Percentiles rank a stretch among this genome's conserved stretches.
Evolutionary conservation across 1,140 invertebrate species (phyloP).

Genomic region (Heterodera schachtii): DNA sequence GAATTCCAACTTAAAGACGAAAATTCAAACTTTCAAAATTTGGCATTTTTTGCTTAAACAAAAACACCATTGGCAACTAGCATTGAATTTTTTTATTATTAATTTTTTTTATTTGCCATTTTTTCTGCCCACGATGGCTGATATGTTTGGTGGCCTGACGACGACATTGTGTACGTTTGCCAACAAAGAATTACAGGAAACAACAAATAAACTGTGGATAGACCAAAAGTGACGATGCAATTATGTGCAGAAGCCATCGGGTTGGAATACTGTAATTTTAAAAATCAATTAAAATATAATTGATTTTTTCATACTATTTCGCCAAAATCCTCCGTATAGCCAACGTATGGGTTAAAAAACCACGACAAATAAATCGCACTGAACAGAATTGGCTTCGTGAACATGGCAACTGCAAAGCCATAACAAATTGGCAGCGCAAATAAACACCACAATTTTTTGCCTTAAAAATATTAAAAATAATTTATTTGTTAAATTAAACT

Average conservation of each 20-base stretch:
- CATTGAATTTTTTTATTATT: too few species aligned
- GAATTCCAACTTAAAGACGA: too few species aligned
- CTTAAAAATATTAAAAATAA: neutral
- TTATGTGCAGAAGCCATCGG: neutral
- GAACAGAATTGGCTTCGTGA: slow-evolving; percentile 21
- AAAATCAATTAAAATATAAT: too few species aligned
- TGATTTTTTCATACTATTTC: neutral
- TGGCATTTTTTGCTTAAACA: too few species aligned
- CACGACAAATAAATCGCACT: slow-evolving; percentile 29
- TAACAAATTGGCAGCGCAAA: neutral
- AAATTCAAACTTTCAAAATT: too few species aligned
- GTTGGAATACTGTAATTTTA: slow-evolving; percentile 14
- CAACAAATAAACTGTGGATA: slow-evolving; percentile 12
- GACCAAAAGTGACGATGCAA: slow-evolving; percentile 17
- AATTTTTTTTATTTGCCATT: too few species aligned
- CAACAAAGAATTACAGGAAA: slow-evolving; percentile 3
- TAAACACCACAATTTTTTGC: neutral
- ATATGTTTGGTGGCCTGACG: too few species aligned
- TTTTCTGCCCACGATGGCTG: slow-evolving; percentile 16
- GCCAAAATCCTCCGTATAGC: slow-evolving; percentile 22
- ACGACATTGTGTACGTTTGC: slow-evolving; percentile 1
- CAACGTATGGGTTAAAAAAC: slow-evolving; percentile 35
- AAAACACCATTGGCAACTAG: too few species aligned
- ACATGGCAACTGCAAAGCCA: neutral
- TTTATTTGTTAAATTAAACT: too few species aligned